These are phyloP conservation scores for Drosophila sechellia DNA, from an alignment of 1,140 invertebrate genomes.

Conservation along the genomic window DNA sequence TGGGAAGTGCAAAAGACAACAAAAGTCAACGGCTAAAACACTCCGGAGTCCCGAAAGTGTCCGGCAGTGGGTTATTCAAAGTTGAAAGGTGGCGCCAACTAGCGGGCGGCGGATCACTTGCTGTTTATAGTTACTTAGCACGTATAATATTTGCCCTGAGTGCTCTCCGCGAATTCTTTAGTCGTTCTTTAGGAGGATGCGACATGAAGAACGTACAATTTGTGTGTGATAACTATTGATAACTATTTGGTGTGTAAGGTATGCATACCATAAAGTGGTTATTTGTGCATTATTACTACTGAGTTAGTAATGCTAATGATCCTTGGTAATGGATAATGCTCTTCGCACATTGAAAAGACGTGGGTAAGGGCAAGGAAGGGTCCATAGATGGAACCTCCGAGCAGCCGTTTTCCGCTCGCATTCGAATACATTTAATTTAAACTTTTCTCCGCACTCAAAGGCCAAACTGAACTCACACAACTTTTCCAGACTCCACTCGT, in stretches of 20 bases:
- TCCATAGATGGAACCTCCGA: constrained; percentile 4
- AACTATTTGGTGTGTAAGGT: no score
- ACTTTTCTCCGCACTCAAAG: constrained; percentile 39
- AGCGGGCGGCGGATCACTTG: constrained; percentile 40
- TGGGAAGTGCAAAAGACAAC: constrained; percentile 58
- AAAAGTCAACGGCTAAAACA: constrained; percentile 76
- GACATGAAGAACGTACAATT: not conserved
- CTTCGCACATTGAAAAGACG: not conserved
- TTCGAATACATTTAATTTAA: constrained; percentile 50
- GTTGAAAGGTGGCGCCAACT: constrained; percentile 21
- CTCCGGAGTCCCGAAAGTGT: constrained; percentile 70
- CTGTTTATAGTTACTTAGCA: constrained; percentile 73
- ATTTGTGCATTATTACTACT: no score
- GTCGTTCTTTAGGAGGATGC: not conserved
- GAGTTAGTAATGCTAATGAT: no score
- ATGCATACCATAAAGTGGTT: no score
- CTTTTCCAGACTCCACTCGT: constrained; percentile 47
- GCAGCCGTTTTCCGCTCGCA: constrained; percentile 11
- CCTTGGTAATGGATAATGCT: no score
- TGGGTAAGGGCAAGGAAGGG: no score
- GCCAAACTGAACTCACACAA: constrained; percentile 25
- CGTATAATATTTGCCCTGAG: constrained; percentile 57
- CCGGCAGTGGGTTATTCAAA: constrained; percentile 45
- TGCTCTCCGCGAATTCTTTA: not conserved
- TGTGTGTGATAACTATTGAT: not conserved